These are phyloP conservation scores for Corythucha ciliata DNA, from an alignment of 2,888 invertebrate genomes.

Conservation along the genomic window DNA sequence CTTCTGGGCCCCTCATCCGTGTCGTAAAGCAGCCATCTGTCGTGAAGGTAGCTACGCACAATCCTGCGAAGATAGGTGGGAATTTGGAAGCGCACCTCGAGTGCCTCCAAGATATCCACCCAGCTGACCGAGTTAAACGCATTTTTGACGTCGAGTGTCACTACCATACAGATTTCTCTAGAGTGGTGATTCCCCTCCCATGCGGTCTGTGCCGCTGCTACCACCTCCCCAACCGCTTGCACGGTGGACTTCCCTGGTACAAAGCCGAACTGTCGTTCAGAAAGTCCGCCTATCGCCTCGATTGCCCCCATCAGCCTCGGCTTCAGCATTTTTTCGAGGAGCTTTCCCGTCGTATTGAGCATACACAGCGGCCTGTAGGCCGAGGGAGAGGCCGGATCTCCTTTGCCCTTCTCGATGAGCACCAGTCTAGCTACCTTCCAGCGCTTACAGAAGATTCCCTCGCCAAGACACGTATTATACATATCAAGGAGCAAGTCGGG, in stretches of 20 bases:
- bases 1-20: background rate
- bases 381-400: constrained; percentile 11
- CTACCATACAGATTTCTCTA: constrained; percentile 25
- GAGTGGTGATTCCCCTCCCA: constrained; percentile 5
- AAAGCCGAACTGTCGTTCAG: constrained; percentile 31
- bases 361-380: constrained; percentile 17
- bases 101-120: constrained; percentile 24
- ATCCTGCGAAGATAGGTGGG: constrained; percentile 29
- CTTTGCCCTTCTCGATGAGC: constrained; percentile 19
- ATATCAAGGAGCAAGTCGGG: constrained; percentile 19
- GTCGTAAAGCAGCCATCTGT: constrained; percentile 6
- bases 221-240: constrained; percentile 24
- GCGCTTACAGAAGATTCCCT: constrained; percentile 6
- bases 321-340: constrained; percentile 36
- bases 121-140: constrained; percentile 34
- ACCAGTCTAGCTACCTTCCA: constrained; percentile 22
- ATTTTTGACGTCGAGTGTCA: constrained; percentile 25
- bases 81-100: constrained; percentile 20
- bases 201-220: constrained; percentile 14
- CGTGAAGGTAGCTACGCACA: constrained; percentile 30
- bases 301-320: constrained; percentile 31
- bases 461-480: constrained; percentile 18
- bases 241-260: constrained; percentile 28
- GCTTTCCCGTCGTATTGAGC: constrained; percentile 19
- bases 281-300: constrained; percentile 28